phyloP scores from a whole-genome alignment of 2,888 invertebrate species.

The Mythimna lalbum region DNA sequence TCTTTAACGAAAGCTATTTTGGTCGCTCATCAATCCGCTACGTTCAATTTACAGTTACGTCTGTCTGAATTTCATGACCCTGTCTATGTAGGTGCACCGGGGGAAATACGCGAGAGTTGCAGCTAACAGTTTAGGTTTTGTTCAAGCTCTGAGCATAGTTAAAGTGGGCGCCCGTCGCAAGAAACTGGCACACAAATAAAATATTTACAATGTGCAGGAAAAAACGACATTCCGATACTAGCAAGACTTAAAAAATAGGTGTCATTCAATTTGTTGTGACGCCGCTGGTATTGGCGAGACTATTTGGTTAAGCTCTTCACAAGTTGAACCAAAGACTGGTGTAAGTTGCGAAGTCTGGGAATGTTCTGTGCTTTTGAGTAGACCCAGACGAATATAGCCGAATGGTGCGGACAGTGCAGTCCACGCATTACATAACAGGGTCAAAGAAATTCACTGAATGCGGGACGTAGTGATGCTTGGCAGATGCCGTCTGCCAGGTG shows the following conservation, averaged over 20 bases:
- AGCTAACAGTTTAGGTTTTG: neutral
- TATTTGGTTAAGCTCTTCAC: neutral
- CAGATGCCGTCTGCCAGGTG: neutral
- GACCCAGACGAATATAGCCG: neutral
- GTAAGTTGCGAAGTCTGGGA: neutral
- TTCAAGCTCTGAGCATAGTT: neutral
- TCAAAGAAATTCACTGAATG: neutral
- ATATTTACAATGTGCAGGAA: neutral
- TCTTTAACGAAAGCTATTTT: neutral
- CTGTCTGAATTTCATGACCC: neutral
- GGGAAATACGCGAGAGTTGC: constrained; percentile 4
- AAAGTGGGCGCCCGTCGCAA: neutral
- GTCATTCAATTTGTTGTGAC: neutral
- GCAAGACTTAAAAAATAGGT: neutral
- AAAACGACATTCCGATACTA: neutral
- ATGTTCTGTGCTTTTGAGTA: neutral
- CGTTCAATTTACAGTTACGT: neutral
- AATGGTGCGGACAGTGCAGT: neutral
- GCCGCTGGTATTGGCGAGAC: neutral
- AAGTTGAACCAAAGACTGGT: neutral
- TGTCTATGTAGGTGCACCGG: neutral
- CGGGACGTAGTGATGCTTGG: neutral
- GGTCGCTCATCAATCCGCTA: neutral
- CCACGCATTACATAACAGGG: neutral
- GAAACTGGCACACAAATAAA: neutral